phyloP scores from a whole-genome alignment of 2,888 invertebrate genomes.

The Oxyscelio sp. region DNA sequence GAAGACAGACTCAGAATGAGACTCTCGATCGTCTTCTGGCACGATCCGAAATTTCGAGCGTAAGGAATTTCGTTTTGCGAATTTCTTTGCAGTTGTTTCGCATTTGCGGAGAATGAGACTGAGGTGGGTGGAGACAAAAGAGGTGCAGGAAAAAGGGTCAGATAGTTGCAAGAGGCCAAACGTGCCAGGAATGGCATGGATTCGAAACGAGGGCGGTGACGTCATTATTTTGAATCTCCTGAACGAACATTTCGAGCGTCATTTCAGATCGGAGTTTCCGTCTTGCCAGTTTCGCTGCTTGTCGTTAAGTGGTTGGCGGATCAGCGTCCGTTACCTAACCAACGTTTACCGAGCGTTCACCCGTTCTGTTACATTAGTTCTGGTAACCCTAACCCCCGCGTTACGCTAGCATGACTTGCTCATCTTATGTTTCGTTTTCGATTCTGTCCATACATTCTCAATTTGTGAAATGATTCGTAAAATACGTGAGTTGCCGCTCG shows the following conservation, averaged over 20 bases:
- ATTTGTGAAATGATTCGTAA: conserved; percentile 72
- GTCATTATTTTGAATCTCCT: conserved; percentile 82
- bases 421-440: conserved; percentile 39
- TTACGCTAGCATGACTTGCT: too few species aligned
- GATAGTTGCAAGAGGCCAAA: conserved; percentile 62
- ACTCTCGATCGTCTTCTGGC: conserved; percentile 50
- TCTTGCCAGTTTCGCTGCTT: conserved; percentile 64
- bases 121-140: conserved; percentile 58
- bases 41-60: conserved; percentile 65
- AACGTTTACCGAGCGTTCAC: background rate
- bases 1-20: conserved; percentile 56
- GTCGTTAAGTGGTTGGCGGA: conserved; percentile 67
- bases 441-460: conserved; percentile 57
- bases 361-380: conserved; percentile 5
- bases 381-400: conserved; percentile 6
- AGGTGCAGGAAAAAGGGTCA: conserved; percentile 61
- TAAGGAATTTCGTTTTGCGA: conserved; percentile 58
- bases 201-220: conserved; percentile 76
- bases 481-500: conserved; percentile 59
- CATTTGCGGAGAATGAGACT: conserved; percentile 33
- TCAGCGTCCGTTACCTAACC: conserved; percentile 32
- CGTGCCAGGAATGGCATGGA: conserved; percentile 70
- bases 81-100: conserved; percentile 75
- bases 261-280: conserved; percentile 75
- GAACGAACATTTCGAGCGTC: conserved; percentile 68